Base-by-base conservation (phyloP, 2,113 vertebrate species). In the Campylomormyrus numenius region DNA sequence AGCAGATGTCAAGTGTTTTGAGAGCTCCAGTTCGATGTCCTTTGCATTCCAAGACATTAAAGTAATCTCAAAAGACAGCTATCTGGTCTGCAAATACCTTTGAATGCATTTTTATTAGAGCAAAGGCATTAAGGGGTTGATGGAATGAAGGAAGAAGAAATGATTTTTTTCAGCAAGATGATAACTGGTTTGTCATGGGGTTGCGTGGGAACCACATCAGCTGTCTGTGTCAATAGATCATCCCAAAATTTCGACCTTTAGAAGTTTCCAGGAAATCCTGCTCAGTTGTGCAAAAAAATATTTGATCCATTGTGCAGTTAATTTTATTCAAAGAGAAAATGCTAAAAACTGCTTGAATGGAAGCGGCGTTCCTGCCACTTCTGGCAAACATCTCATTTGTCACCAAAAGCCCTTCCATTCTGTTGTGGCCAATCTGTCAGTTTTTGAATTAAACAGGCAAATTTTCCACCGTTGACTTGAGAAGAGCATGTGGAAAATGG, bases 361-460 rank as follows among this genome's bases (percentile, higher is more conserved):
- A 52, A 39, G 3, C 0, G 1, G 13, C 27, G 52, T 46, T 35
- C 13, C 49, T 53, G 45, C 31, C 53, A 7, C 45, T 46, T 19
- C 45, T 48, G 80, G 80, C 80, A 48, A 48, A 84, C 19, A 24
- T 46, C 8, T 19, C 39, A 84, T 84, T 53, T 31, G 24, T 53
- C 49, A 19, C 49, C 7, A 48, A 39, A 87, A 31, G 5, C 11
- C n/a, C n/a, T 31, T 53, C 85, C 6, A 13, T 9, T 56, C 85
- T 42, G 48, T 21, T 87, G 50, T 87, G 50, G 46, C 85, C 48
- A 53, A 49, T 52, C n/a, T 85, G 83, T 48, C 19, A 85, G 74
- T 13, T 85, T 85, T 85, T 85, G 83, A 21, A 46, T 46, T 85
- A 85, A 85, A 48, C 83, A 85, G 83, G 45, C 39, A 85, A 85